phyloP scores from a whole-genome alignment of 92 coral and sea anemone species.

The Epizoanthus fatuus region DNA sequence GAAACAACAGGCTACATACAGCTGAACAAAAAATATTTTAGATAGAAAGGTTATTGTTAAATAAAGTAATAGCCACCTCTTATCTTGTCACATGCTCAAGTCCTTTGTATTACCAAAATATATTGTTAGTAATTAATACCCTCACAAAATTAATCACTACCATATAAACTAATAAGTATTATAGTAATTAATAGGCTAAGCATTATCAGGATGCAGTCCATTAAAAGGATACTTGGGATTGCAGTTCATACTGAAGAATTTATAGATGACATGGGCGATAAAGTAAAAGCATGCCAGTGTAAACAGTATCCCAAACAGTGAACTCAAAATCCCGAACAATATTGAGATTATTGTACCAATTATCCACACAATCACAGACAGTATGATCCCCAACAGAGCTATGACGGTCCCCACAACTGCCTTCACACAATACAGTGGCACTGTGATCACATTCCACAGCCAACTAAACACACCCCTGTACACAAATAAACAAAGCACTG shows the following conservation, averaged over 20 bases:
- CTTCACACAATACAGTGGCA: conserved; percentile 34
- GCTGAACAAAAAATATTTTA: too few species aligned
- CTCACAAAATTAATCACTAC: too few species aligned
- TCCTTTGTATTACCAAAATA: too few species aligned
- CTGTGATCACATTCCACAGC: conserved; percentile 22
- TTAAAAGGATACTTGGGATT: conserved; percentile 27
- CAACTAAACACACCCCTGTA: conserved; percentile 31
- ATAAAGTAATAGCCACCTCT: too few species aligned
- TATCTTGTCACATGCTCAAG: too few species aligned
- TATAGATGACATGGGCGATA: conserved; percentile 8
- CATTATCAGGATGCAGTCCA: neutral
- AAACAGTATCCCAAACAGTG: conserved; percentile 15
- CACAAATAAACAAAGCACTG: conserved; percentile 9
- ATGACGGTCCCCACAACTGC: conserved; percentile 24
- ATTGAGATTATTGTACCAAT: neutral
- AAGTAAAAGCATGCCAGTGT: conserved; percentile 41
- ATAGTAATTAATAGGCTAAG: too few species aligned
- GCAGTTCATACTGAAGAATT: neutral
- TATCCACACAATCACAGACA: conserved; percentile 29
- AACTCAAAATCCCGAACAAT: conserved; percentile 24
- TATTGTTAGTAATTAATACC: too few species aligned
- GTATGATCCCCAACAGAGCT: conserved; percentile 28
- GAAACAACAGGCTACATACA: too few species aligned
- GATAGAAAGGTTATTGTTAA: too few species aligned
- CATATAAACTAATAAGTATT: too few species aligned